phyloP scores from a whole-genome alignment of 2,113 vertebrate species.

The Cricetomys ansorgei region DNA sequence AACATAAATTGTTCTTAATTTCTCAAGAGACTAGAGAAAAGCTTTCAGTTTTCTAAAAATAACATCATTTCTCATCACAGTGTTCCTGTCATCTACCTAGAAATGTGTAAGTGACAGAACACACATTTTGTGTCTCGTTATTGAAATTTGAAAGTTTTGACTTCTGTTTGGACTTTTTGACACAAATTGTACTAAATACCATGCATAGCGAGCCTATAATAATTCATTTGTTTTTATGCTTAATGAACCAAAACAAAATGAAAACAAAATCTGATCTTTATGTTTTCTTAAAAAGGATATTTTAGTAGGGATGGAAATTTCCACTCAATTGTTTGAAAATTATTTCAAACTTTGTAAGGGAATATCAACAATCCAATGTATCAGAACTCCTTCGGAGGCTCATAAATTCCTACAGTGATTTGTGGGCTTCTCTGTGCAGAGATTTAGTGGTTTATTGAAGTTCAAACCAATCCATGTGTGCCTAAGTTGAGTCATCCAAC shows the following conservation, averaged over 20 bases:
- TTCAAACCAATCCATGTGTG: background rate
- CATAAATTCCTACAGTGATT: background rate
- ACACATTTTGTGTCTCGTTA: constrained; percentile 61
- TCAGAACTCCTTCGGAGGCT: background rate
- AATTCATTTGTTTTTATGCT: background rate
- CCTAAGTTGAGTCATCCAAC: background rate
- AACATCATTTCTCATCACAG: constrained; percentile 41
- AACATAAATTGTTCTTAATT: constrained; percentile 67
- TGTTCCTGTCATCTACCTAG: constrained; percentile 41
- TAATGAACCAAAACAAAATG: constrained; percentile 2
- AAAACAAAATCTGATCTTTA: constrained; percentile 23
- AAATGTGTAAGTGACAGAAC: constrained; percentile 58
- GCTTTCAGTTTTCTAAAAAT: constrained; percentile 69
- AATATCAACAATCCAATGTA: background rate
- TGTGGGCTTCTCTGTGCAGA: background rate
- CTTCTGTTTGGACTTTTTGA: constrained; percentile 58
- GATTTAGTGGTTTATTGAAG: background rate
- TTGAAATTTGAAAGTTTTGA: constrained; percentile 67
- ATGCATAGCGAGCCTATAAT: background rate
- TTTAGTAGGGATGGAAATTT: constrained; percentile 32
- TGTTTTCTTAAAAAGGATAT: background rate
- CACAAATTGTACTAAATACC: constrained; percentile 65
- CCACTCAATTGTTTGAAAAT: background rate
- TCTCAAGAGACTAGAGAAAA: constrained; percentile 51
- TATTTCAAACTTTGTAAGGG: constrained; percentile 13